Evolutionary conservation across 92 coral and sea anemone species (phyloP), one percentile per base, ranked within the genome.

Genomic region (Porites divaricata): DNA sequence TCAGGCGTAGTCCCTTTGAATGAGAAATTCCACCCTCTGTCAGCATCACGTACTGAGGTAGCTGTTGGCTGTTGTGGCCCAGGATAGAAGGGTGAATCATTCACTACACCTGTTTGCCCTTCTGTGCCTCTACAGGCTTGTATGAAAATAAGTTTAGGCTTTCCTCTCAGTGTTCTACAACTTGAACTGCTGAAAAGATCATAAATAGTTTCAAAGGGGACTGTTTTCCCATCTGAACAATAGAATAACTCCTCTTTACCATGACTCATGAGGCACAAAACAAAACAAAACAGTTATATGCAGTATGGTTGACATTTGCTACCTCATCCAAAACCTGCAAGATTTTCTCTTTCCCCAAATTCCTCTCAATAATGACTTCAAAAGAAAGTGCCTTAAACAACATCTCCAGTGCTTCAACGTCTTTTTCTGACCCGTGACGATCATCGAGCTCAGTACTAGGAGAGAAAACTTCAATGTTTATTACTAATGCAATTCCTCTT

Each of bases 241-340:
- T 78, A 92, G 65, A 96, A 67, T 22, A 63, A 64, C 12, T 75
- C 96, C 4, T 86, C 88, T 23, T 83, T 59, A 2, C 98, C 98
- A 75, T 96, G 98, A 70, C 98, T 96, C 98, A 96, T 94, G 2
- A 96, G 87, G 63, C 93, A 94, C 13, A 91, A 74, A 9, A 92
- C 98, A 91, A 74, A 9, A 92, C 98, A 85, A 92, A 90, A 41
- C 98, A 92, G 72, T 94, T 93, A 28, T 88, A 91, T 9, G 49
- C 17, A 17, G 70, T 83, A 78, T 89, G 93, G 63, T 95, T 88
- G 1, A 70, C 41, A 16, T 1, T 19, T 13, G 82, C 20, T 23
- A 88, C 80, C 12, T 70, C 49, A 52, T 75, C 53, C 2, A 93
- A 79, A 19, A 68, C 49, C 3, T 59, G 35, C 28, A 11, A 2